A percentile compares a stretch with the other conserved stretches of the same genome.
phyloP scores from a whole-genome alignment of 2,113 vertebrate species.

The Oreochromis spilurus region DNA sequence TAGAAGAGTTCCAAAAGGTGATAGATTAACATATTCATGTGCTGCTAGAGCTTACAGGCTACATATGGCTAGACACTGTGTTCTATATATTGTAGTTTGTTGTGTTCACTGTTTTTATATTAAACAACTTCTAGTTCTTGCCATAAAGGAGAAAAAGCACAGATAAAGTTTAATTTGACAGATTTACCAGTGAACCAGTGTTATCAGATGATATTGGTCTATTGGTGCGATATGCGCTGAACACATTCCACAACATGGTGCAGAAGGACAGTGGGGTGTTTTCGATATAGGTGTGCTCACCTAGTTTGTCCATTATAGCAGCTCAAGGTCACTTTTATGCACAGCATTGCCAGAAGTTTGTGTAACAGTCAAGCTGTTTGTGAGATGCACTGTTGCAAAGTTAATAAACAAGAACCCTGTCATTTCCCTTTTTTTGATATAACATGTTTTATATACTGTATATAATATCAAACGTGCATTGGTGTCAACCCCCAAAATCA shows the following conservation, averaged over 20 bases:
- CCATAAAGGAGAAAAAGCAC: not conserved
- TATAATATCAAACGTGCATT: not conserved
- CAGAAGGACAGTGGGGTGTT: not conserved
- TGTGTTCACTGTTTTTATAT: not conserved
- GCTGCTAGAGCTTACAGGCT: not conserved
- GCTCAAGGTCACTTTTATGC: not conserved
- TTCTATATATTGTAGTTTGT: not conserved
- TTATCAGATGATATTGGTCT: not conserved
- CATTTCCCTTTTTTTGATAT: not conserved
- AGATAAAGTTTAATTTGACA: not conserved
- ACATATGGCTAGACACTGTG: not conserved
- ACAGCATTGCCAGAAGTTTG: not conserved
- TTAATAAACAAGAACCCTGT: not conserved
- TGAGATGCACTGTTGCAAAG: not conserved
- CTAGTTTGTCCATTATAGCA: not conserved
- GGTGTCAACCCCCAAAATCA: not conserved
- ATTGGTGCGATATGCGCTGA: not conserved
- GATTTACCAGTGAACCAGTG: not conserved
- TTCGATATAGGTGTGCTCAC: not conserved
- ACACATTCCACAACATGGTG: not conserved
- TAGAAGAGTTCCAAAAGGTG: not conserved
- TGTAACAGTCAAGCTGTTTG: not conserved
- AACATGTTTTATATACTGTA: not conserved
- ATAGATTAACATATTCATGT: constrained; percentile 10
- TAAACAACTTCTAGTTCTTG: not conserved